Conservation (phyloP, 2,888 invertebrate species). For the Microctonus hyperodae region DNA sequence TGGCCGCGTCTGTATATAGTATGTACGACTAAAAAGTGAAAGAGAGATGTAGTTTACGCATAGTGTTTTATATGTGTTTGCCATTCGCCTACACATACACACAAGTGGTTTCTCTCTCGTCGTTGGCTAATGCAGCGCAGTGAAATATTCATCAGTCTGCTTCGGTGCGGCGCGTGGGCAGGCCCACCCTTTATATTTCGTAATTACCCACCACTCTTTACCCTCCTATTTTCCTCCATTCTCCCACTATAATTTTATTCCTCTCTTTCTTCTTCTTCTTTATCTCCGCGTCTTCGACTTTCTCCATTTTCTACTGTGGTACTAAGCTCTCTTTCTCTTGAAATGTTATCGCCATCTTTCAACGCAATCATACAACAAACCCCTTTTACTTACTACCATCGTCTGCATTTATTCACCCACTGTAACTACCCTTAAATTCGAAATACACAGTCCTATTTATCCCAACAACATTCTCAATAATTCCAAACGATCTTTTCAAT, state of each 20-base stretch:
- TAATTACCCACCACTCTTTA: conserved; percentile 58
- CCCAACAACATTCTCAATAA: not conserved
- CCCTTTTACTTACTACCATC: conserved; percentile 27
- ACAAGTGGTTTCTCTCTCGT: conserved; percentile 50
- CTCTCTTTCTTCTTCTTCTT: conserved; percentile 29
- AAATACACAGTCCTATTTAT: conserved; percentile 20
- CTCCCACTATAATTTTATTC: conserved; percentile 31
- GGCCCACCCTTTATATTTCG: conserved; percentile 61
- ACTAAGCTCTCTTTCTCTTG: not conserved
- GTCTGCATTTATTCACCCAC: not conserved
- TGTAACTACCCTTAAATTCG: not conserved
- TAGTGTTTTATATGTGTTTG: too few relatives aligned
- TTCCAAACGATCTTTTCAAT: conserved; percentile 12
- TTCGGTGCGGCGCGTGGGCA: conserved; percentile 46
- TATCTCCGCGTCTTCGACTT: conserved; percentile 17
- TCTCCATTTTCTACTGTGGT: not conserved
- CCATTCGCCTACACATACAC: conserved; percentile 36
- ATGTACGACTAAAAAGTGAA: conserved; percentile 46
- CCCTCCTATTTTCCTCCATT: conserved; percentile 35
- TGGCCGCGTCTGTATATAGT: conserved; percentile 34
- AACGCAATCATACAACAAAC: conserved; percentile 23
- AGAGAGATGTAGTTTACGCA: too few relatives aligned
- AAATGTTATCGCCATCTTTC: conserved; percentile 16
- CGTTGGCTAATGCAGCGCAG: conserved; percentile 59
- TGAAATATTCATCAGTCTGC: conserved; percentile 62